Base-by-base conservation (phyloP, 2,888 invertebrate genomes). In the Callyntrura guangdongensis region DNA sequence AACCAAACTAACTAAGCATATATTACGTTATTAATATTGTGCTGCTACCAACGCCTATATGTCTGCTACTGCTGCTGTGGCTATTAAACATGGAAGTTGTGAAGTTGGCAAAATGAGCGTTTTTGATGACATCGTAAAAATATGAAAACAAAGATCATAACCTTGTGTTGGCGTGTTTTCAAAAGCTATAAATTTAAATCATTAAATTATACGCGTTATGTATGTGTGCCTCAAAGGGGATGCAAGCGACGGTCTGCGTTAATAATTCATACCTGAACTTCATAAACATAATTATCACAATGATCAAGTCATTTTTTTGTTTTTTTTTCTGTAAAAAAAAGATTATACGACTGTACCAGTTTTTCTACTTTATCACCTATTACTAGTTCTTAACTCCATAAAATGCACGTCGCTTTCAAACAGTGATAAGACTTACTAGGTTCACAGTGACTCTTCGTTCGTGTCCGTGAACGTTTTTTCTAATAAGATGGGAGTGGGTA, bases 181-280 rank as follows among this genome's bases (percentile, higher is more conserved):
- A 86, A 86, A 86, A 86, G n/a, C 74, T 20, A 86, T 86, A 74
- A 86, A 86, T 87, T 79, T 77, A 22, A 59, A 64, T 56, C 77
- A 56, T 77, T 77, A 77, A 77, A 77, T 77, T 77, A 74, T 56
- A 77, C 77, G 53, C 53, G 53, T 77, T 49, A 53, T 25, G 36
- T 36, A 36, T 36, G 36, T 36, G 12, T 2, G 53, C n/a, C 25
- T 56, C 17, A 20, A 47, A 20, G 22, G 59, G 22, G 5, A 36
- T 59, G 53, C 17, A 69, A 45, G 49, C 6, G 64, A 77, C 64
- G 49, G 49, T 47, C 27, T 27, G 61, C 74, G 77, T 86, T 36
- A 56, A 86, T 86, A 86, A 86, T 86, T 86, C 86, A 86, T 77
- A 86, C 74, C 77, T 84, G 84, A 84, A 86, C 59, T 59, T 86